Conservation (phyloP, 2,113 vertebrate species). For the Gavia stellata region DNA sequence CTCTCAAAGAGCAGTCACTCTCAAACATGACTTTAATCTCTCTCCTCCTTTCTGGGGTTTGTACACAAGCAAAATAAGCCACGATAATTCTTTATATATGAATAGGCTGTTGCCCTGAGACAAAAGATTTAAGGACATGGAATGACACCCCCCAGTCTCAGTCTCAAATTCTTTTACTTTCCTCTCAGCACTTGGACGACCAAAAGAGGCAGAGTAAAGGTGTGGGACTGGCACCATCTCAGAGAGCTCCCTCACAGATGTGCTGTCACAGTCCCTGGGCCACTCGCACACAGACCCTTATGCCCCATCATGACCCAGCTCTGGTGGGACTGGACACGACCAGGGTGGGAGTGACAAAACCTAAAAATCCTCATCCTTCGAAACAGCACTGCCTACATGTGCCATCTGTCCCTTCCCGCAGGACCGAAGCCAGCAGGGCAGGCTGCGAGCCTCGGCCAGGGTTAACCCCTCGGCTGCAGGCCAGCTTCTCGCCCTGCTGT, state of each 20-base stretch:
- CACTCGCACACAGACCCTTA: too few relatives aligned
- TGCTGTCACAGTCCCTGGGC: rapidly evolving
- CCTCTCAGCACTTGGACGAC: rapidly evolving
- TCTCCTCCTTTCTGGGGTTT: neutral
- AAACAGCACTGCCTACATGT: neutral
- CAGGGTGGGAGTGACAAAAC: neutral
- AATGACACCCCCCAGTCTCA: neutral
- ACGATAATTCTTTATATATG: neutral
- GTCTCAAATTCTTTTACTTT: neutral
- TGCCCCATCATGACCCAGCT: rapidly evolving
- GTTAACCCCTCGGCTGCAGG: rapidly evolving
- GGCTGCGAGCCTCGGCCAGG: neutral
- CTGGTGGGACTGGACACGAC: neutral
- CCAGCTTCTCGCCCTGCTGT: rapidly evolving
- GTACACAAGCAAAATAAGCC: neutral
- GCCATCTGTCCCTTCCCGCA: too few relatives aligned
- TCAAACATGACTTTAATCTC: neutral
- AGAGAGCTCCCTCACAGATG: neutral
- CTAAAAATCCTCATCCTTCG: neutral
- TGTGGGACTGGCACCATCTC: rapidly evolving
- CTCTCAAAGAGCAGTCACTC: neutral
- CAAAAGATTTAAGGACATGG: neutral
- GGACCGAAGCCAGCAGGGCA: neutral
- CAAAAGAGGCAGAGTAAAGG: neutral
- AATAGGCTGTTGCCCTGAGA: neutral